Evolutionary conservation across 1,140 invertebrate genomes (phyloP).

Genomic region (Calliphora vicina): DNA sequence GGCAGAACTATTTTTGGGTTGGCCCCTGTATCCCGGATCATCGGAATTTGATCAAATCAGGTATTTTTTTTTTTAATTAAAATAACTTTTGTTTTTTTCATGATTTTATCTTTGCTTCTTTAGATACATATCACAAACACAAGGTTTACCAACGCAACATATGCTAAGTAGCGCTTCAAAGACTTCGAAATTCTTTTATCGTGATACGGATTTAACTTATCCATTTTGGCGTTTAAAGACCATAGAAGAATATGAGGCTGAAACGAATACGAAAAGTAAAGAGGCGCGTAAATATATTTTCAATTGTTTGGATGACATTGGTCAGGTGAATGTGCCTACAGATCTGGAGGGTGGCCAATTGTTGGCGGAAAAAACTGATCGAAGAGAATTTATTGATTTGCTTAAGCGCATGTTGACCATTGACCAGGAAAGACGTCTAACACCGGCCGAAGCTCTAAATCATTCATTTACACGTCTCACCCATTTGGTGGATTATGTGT

Average conservation of each 20-base stretch:
- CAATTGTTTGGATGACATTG: constrained; percentile 99
- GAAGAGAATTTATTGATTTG: constrained; percentile 95
- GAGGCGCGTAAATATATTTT: constrained; percentile 99
- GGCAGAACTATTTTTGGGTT: constrained; percentile 98
- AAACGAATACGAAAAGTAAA: constrained; percentile 98
- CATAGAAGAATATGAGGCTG: constrained; percentile 96
- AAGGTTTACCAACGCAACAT: constrained; percentile 93
- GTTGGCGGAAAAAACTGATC: constrained; percentile 93
- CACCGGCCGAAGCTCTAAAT: constrained; percentile 93
- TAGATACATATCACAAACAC: constrained; percentile 74
- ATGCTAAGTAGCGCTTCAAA: constrained; percentile 99
- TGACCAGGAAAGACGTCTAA: constrained; percentile 95
- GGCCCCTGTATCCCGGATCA: constrained; percentile 99
- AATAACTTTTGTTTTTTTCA: background rate
- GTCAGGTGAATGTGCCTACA: constrained; percentile 95
- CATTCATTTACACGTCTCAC: constrained; percentile 93
- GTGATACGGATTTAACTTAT: constrained; percentile 95
- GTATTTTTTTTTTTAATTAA: constrained; percentile 48
- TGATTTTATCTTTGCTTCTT: background rate
- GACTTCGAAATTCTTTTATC: constrained; percentile 98
- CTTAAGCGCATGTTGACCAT: constrained; percentile 97
- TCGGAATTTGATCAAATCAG: constrained; percentile 99
- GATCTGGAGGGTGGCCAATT: constrained; percentile 95
- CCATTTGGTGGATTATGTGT: constrained; percentile 94
- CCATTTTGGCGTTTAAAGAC: constrained; percentile 98